Base-by-base conservation (phyloP, 2,888 invertebrate species). In the Hybos culiciformis region DNA sequence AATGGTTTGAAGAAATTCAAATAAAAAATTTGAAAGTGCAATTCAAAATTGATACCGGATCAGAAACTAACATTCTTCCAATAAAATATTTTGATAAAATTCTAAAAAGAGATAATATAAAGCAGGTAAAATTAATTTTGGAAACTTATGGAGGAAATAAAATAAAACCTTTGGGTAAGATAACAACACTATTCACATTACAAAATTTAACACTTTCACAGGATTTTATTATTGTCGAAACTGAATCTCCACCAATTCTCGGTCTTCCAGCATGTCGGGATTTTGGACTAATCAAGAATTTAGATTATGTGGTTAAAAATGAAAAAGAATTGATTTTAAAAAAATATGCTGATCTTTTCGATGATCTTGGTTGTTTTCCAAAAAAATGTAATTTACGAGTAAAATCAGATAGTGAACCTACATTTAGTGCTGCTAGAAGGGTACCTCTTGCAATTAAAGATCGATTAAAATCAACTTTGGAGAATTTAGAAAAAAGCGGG, bases 21-120 rank as follows among this genome's bases (percentile, higher is more conserved):
- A n/a, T n/a, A n/a, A n/a, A n/a, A n/a, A n/a, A n/a, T n/a, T n/a
- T n/a, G n/a, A 17, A 23, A 6, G 37, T 44, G 12, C 17, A 37
- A 20, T 44, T 44, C 19, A 44, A 44, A 33, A 20, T 44, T 4
- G 44, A 44, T 41, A 41, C 44, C 3, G 44, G 44, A 11, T 37
- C 44, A n/a, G 41, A 44, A 14, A 33, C 37, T 5, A 38, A 44
- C 38, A 37, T 44, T 12, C 15, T 44, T 31, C 44, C 41, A 6
- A 38, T 41, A 19, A 37, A 18, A 17, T 29, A 41, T 18, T 9
- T 38, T 23, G 12, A 32, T 24, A 12, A 9, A 8, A 14, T 15
- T 15, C 19, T 12, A 41, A 41, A 33, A 14, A n/a, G 17, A 14
- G 14, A 3, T 19, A 32, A 29, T 39, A 31, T 29, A 18, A 29